A percentile compares a stretch with the other conserved stretches of the same genome.
phyloP scores from a whole-genome alignment of 2,888 invertebrate species.

The Nemoura dubitans region DNA sequence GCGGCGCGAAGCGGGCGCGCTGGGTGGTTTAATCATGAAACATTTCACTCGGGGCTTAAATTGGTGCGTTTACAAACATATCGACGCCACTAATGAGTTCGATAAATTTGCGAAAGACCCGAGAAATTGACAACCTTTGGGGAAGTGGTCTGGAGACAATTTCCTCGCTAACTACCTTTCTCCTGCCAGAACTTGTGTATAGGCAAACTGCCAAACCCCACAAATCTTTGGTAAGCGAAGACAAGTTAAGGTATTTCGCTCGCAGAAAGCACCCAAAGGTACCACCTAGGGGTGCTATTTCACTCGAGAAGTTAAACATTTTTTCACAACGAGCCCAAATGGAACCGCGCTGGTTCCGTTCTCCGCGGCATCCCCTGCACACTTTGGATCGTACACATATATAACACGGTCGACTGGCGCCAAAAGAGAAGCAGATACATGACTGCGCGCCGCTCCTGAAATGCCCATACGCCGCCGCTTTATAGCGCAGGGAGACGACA shows the following conservation, averaged over 20 bases:
- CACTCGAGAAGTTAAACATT: background rate
- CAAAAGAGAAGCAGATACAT: background rate
- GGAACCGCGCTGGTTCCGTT: background rate
- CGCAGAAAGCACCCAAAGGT: background rate
- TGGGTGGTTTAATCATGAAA: background rate
- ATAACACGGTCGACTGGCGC: background rate
- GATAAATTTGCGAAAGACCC: conserved; percentile 23
- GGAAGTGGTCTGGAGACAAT: conserved; percentile 14
- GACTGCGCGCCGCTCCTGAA: background rate
- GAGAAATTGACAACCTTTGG: conserved; percentile 21
- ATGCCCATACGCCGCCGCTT: background rate
- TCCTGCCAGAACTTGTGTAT: background rate
- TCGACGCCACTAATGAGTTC: conserved; percentile 29
- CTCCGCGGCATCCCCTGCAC: no score
- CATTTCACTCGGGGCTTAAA: conserved; percentile 15
- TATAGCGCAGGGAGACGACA: background rate
- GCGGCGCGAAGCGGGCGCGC: background rate
- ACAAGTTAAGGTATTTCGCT: background rate
- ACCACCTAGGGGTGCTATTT: background rate
- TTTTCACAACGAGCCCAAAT: background rate
- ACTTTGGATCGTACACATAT: background rate
- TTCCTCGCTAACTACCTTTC: conserved; percentile 20
- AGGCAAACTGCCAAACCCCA: conserved; percentile 24
- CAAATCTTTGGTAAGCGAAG: conserved; percentile 20
- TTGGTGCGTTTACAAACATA: conserved; percentile 21